Base-by-base conservation (phyloP, 92 coral and sea anemone genomes). In the Diadumene lineata region DNA sequence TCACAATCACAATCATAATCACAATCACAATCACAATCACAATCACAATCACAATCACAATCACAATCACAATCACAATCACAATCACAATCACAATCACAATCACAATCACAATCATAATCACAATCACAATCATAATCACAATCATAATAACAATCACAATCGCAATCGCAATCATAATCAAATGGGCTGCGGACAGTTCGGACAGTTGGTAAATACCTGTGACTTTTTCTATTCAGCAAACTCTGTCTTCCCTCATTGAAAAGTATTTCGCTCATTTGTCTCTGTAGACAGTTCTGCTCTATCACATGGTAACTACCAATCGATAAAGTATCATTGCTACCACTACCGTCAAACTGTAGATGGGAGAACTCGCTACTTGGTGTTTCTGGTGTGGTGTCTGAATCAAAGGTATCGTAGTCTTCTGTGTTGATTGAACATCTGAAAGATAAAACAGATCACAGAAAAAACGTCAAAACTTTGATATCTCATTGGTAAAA, bases 401-500 rank as follows among this genome's bases (percentile, higher is more conserved):
- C 83, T 34, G 84, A 73, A 43, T 76, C 82, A 26, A 63, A 82
- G 7, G 79, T 79, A 43, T 77, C 82, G 48, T 68, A 56, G 7
- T 57, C 90, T 1, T 79, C 88, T 22, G 67, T 55, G 43, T 88
- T 90, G 43, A 91, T 78, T 11, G 73, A 68, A 24, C 64, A 48
- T 23, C 91, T 86, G 46, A 1, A 38, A 38, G 13, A 38, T 38
- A 38, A 38, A 13, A 38, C 48, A 38, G 6, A 13, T 4, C 6
- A 38, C 48, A 38, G 13, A 38, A n/a, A n/a, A n/a, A n/a, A n/a
- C n/a, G n/a, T n/a, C n/a, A n/a, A n/a, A n/a, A n/a, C n/a, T n/a
- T n/a, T n/a, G n/a, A n/a, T n/a, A n/a, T n/a, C n/a, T n/a, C n/a
- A n/a, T n/a, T n/a, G n/a, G n/a, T n/a, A n/a, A n/a, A n/a, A n/a